Base-by-base conservation (phyloP, 2,888 invertebrate genomes). In the Epirrhoe alternata region DNA sequence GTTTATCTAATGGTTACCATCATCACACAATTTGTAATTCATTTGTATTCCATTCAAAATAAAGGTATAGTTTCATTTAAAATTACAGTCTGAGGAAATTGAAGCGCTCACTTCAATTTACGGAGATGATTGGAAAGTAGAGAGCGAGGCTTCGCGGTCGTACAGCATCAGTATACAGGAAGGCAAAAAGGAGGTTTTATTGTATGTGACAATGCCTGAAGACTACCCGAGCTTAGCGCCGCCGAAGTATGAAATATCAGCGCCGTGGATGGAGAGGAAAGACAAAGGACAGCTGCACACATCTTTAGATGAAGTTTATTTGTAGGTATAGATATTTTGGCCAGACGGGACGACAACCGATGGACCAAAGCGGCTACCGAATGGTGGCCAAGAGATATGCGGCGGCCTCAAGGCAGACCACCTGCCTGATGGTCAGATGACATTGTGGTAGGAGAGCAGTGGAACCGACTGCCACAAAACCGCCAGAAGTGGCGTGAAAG, bases 21-120 rank as follows among this genome's bases (percentile, higher is more conserved):
- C n/a, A 24, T 2, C 24, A 24, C 3, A 24, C 24, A 24, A 3
- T 24, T 24, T 24, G 24, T 24, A 24, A 24, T 24, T 1, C 24
- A 33, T 5, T 5, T 5, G 5, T 33, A 33, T 24, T 24, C 24
- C 24, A 33, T 33, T 31, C 12, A 12, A 42, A 2, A 12, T 12
- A 10, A 3, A 10, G 12, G 12, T 0, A 42, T 12, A 4, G 12
- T 47, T 47, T 42, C 24, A 24, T 24, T 31, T 12, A 1, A 2
- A 10, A 30, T 51, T 51, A 30, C 58, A 95, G 95, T 86, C 86
- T 5, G 96, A 96, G 72, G 97, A 97, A 92, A 90, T 97, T 16
- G 96, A 96, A 87, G 96, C 95, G 0, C 86, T 97, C 16, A 90
- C 92, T 70, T 94, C 97, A 3, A 97, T 97, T 72, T 97, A 96